A percentile compares a stretch with the other conserved stretches of the same genome.
Evolutionary conservation across 1,140 invertebrate genomes (phyloP).

Genomic region (Monomorium pharaonis): DNA sequence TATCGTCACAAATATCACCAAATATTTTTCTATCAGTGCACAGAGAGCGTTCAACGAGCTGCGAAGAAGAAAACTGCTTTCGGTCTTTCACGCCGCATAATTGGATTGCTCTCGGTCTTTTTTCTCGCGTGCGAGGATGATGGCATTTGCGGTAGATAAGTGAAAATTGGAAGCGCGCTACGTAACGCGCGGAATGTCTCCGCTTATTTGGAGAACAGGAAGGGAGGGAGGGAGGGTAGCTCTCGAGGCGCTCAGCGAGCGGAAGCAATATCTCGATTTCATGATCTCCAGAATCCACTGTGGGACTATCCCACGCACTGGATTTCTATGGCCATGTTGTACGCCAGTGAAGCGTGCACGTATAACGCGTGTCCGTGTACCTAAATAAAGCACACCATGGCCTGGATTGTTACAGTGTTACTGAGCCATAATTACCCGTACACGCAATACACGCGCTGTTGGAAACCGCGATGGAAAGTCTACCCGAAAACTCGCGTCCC

Average conservation of each 20-base stretch:
- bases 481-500: constrained; percentile 37
- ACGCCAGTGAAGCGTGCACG: constrained; percentile 62
- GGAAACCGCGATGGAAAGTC: constrained; percentile 71
- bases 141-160: neutral
- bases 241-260: constrained; percentile 11
- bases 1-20: too few species aligned
- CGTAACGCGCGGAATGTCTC: constrained; percentile 20
- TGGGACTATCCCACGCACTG: constrained; percentile 76
- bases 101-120: neutral
- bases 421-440: constrained; percentile 29
- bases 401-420: constrained; percentile 62
- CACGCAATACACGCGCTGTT: constrained; percentile 44
- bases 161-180: neutral
- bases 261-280: constrained; percentile 63
- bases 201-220: too few species aligned
- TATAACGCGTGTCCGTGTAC: constrained; percentile 51
- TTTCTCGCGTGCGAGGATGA: neutral
- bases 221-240: too few species aligned
- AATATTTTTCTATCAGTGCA: too few species aligned
- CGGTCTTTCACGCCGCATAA: neutral
- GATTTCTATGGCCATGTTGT: constrained; percentile 67
- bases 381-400: constrained; percentile 63
- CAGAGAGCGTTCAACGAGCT: too few species aligned
- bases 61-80: neutral
- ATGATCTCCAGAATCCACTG: constrained; percentile 63